phyloP scores from a whole-genome alignment of 2,113 vertebrate genomes.

The Sylvia atricapilla region DNA sequence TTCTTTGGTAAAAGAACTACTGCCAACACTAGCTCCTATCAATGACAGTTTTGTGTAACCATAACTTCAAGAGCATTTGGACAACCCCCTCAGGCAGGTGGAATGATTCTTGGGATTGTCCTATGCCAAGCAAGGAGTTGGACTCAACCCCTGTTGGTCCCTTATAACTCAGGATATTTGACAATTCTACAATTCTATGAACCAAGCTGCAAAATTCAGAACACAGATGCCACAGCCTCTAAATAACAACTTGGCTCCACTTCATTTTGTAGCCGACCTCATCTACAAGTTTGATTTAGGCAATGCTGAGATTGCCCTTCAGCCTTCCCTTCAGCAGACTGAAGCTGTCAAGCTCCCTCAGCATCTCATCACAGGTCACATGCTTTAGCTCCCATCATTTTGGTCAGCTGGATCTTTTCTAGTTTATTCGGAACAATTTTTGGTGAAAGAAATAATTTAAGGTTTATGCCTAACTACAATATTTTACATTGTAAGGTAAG shows the following conservation, averaged over 20 bases:
- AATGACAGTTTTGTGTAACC: not conserved
- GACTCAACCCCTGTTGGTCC: not conserved
- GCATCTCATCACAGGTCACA: accelerated
- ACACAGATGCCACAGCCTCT: not conserved
- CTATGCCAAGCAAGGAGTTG: not conserved
- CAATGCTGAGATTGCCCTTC: not conserved
- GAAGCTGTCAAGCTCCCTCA: not conserved
- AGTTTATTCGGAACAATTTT: not conserved
- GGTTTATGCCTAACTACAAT: not conserved
- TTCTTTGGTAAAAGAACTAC: not conserved
- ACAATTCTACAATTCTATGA: not conserved
- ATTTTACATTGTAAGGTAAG: not conserved
- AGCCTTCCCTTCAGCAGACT: not conserved
- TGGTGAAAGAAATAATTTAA: not conserved
- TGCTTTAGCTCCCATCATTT: not conserved
- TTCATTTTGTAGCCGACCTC: not conserved
- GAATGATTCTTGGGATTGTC: not conserved
- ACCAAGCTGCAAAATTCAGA: not conserved
- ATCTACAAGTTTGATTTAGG: not conserved
- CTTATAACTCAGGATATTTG: not conserved
- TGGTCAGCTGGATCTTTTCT: not conserved
- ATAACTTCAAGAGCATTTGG: not conserved
- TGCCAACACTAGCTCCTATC: not conserved
- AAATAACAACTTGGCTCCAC: not conserved
- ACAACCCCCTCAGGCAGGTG: not conserved